Evolutionary conservation across 2,797 vertebrate species (phyloP), one percentile per base, ranked within the genome.

Genomic region (Pteronotus mesoamericanus): DNA sequence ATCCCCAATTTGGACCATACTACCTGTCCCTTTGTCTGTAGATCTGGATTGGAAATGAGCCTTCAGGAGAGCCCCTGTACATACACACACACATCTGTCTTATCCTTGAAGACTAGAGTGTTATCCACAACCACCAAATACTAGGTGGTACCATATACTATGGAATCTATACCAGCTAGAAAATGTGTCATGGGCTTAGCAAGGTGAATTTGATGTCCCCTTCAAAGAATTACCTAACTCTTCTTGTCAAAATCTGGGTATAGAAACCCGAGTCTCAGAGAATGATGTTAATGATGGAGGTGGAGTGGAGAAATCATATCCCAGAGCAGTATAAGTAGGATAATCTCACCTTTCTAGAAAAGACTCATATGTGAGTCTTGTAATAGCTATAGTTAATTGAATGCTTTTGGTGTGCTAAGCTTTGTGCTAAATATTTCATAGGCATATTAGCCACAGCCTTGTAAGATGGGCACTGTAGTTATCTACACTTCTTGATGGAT

Each of bases 231-330:
- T 53, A 72, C 29, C 26, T 61, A 57, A 53, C 66, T 91, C 61
- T 92, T 95, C 90, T 39, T 89, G 24, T 89, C 84, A n/a, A 93
- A 66, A 91, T 89, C 32, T 86, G 32, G 86, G 32, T 71, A 32
- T n/a, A 92, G 72, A 96, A 42, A 79, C 61, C 12, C 9, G 26
- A 48, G 26, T 71, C 26, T 64, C 79, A 72, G 59, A 69, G 32
- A 91, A 57, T 42, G 55, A 42, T 78, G 32, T 59, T 68, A 29
- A 74, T 24, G 42, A 86, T 46, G 11, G 64, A 16, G 24, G 26
- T 78, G 5, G 32, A 26, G 51, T 59, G 24, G 34, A 12, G 55
- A 68, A 61, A 37, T 46, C 32, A 11, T 51, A 55, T 29, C 12
- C 46, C 44, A 64, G 87, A 89, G 44, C 26, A 39, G 39, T 55